Base-by-base conservation (phyloP, 1,140 invertebrate species). In the Pentalonia nigronervosa region DNA sequence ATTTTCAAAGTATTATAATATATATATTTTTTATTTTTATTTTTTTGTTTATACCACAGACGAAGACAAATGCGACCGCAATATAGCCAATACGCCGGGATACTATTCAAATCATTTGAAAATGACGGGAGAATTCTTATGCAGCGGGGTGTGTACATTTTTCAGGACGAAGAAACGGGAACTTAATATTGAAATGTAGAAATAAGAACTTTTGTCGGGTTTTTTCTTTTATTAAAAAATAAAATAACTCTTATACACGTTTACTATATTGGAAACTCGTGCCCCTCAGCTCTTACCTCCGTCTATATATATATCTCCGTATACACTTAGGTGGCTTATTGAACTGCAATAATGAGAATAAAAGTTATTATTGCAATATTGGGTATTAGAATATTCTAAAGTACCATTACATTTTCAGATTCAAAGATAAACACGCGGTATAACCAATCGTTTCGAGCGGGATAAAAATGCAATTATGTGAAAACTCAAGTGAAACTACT, bases 141-240 rank as follows among this genome's bases (percentile, higher is more conserved):
- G 45, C 81, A 45, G 48, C 23, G 14, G 45, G 48, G 53, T n/a
- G 45, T 56, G 81, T 53, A 86, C 91, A 56, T 93, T 86, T 53
- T 86, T 93, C 41, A 84, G 84, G 76, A 50, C 14, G 76, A 47
- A 48, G 67, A 84, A n/a, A 81, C 91, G 76, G 47, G 81, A 93
- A 93, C 81, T 93, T 86, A 84, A 93, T 93, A 93, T 93, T 93
- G 81, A 93, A 93, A 93, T 93, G 91, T 93, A 53, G 91, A 93
- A 93, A 93, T 84, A 83, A 93, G 91, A 93, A 93, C 81, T 93
- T 93, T 93, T 93, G 48, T 93, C 76, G 81, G 81, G 60, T 93
- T 93, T 86, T 93, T 86, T 93, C 60, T 93, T 93, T 53, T 86
- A 56, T 56, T 93, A 34, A 56, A 86, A 84, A 81, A 91, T 81